phyloP scores from a whole-genome alignment of 2,888 invertebrate genomes.

The Xestia c-nigrum region DNA sequence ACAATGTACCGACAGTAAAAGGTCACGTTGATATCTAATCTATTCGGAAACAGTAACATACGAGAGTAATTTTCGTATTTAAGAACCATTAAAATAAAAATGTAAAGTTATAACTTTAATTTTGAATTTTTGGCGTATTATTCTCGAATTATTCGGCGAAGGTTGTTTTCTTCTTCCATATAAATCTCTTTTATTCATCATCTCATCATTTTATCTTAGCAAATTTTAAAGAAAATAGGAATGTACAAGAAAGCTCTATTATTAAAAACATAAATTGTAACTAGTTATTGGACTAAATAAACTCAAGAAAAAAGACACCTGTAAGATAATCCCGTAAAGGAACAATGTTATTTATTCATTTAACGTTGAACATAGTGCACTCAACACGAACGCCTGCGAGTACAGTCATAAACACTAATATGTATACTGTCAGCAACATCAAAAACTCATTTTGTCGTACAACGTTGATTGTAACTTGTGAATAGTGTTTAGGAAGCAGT shows the following conservation, averaged over 20 bases:
- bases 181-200: too few species aligned
- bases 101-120: too few species aligned
- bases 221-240: too few species aligned
- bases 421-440: not conserved
- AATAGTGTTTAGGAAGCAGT: too few species aligned
- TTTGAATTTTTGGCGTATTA: too few species aligned
- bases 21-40: not conserved
- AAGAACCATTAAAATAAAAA: too few species aligned
- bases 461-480: not conserved
- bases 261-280: too few species aligned
- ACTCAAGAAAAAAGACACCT: not conserved
- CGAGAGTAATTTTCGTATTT: not conserved
- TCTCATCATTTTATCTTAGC: too few species aligned
- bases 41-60: not conserved
- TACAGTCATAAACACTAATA: not conserved
- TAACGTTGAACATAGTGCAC: slow-evolving; percentile 36
- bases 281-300: too few species aligned
- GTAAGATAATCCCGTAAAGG: slow-evolving; percentile 23
- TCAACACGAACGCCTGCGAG: slow-evolving; percentile 35
- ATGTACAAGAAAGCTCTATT: too few species aligned
- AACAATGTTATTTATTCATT: slow-evolving; percentile 52
- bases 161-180: too few species aligned
- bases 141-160: too few species aligned
- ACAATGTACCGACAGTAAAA: not conserved
- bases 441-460: not conserved